A percentile compares a stretch with the other conserved stretches of the same genome.
phyloP scores from a whole-genome alignment of 2,113 vertebrate genomes.

The Sebastes schlegelii region DNA sequence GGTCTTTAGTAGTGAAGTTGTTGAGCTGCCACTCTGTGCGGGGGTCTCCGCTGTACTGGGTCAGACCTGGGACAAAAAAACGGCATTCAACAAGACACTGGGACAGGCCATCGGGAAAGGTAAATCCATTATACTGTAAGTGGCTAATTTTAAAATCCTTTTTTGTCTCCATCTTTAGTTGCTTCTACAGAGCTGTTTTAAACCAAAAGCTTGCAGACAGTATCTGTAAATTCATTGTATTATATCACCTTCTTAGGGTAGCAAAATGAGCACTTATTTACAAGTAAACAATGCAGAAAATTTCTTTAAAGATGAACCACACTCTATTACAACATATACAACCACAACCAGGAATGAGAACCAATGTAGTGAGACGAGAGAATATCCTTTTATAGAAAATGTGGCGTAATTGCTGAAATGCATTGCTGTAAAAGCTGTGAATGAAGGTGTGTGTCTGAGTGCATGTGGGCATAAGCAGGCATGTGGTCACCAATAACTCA shows the following conservation, averaged over 20 bases:
- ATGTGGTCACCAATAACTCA: background rate
- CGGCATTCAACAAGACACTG: background rate
- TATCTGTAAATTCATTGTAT: background rate
- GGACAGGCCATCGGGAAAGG: background rate
- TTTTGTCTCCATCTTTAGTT: background rate
- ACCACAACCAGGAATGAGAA: background rate
- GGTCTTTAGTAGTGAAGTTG: conserved; percentile 84
- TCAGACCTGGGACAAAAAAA: conserved; percentile 84
- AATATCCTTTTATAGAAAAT: background rate
- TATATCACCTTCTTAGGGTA: background rate
- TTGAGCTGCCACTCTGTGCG: conserved; percentile 94
- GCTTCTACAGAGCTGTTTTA: background rate
- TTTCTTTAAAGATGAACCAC: background rate
- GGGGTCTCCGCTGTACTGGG: conserved; percentile 95
- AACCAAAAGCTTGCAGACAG: background rate
- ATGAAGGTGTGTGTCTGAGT: background rate
- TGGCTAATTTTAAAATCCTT: background rate
- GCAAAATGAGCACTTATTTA: background rate
- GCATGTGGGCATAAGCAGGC: background rate
- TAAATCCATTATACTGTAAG: background rate
- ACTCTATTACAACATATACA: background rate
- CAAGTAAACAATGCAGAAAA: background rate
- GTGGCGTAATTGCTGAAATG: background rate
- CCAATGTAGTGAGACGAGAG: background rate
- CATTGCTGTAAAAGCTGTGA: background rate